Evolutionary conservation across 2,113 vertebrate genomes (phyloP).

Genomic region (Zeus faber): DNA sequence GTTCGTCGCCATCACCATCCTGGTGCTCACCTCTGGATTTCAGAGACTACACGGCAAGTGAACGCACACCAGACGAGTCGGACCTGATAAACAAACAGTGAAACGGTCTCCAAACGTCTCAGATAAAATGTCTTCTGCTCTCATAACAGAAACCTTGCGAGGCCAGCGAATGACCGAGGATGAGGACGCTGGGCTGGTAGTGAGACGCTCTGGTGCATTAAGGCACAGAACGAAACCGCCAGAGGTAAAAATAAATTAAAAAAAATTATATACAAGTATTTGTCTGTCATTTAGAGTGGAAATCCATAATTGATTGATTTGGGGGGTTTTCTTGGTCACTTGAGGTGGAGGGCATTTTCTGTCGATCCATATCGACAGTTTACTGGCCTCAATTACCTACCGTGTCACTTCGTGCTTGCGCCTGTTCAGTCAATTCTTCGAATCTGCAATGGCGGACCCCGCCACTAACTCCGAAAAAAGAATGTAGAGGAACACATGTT

Average conservation of each 20-base stretch:
- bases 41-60: constrained; percentile 85
- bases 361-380: too few species aligned
- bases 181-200: constrained; percentile 32
- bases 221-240: constrained; percentile 28
- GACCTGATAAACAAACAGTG: too few species aligned
- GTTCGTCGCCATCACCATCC: constrained; percentile 81
- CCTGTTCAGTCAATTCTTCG: too few species aligned
- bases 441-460: too few species aligned
- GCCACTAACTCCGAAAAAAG: too few species aligned
- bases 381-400: too few species aligned
- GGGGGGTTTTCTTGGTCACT: too few species aligned
- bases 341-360: too few species aligned
- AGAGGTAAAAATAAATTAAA: constrained; percentile 34
- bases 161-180: constrained; percentile 30
- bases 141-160: constrained; percentile 50
- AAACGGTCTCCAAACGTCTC: neutral
- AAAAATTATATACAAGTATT: neutral
- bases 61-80: too few species aligned
- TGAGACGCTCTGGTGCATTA: constrained; percentile 31
- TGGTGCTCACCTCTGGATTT: constrained; percentile 84
- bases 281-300: neutral
- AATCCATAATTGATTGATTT: too few species aligned
- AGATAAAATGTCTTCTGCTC: neutral
- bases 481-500: too few species aligned
- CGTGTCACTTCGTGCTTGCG: too few species aligned